Base-by-base conservation (phyloP, 2,797 vertebrate species). In the Fundulus diaphanus region DNA sequence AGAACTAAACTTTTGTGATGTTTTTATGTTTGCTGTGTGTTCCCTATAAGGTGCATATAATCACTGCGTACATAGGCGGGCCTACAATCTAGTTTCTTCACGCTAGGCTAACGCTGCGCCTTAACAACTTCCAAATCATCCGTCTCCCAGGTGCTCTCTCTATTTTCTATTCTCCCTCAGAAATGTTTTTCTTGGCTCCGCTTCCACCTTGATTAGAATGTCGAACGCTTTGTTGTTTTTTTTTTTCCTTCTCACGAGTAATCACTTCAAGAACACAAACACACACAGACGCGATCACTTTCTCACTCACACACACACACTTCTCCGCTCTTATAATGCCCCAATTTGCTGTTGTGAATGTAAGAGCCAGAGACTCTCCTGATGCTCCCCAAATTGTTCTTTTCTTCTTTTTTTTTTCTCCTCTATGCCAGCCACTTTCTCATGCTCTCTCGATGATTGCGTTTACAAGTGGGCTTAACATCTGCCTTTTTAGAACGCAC, bases 381-480 rank as follows among this genome's bases (percentile, higher is more conserved):
- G 88, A 89, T 85, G 79, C 82, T 79, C 48, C 37, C 79, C 67
- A 91, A 84, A 91, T 91, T 82, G 85, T 91, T 90, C 89, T 82
- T 83, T 81, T 37, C 7, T 9, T 42, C 11, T 59, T 59, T 16
- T 35, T 31, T 13, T 22, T 90, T 81, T 84, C n/a, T 81, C 29
- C 73, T 88, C 84, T 63, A 51, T 87, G 78, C 79, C 77, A 85
- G 76, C 73, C 86, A 80, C 84, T 91, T 87, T 75, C 83, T 88
- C 83, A 77, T 77, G 70, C 81, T 83, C 80, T 80, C 76, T 84
- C 73, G 57, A 84, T 93, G 91, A 93, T 91, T 93, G 88, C 90
- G 88, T 91, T 89, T 84, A 91, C 90, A 92, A 93, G 91, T 91
- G 81, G 85, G 71, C 74, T 48, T 77, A 91, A 84, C 76, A 75